These are phyloP conservation scores for Synergus itoensis DNA, from an alignment of 2,888 invertebrate genomes.

Conservation along the genomic window DNA sequence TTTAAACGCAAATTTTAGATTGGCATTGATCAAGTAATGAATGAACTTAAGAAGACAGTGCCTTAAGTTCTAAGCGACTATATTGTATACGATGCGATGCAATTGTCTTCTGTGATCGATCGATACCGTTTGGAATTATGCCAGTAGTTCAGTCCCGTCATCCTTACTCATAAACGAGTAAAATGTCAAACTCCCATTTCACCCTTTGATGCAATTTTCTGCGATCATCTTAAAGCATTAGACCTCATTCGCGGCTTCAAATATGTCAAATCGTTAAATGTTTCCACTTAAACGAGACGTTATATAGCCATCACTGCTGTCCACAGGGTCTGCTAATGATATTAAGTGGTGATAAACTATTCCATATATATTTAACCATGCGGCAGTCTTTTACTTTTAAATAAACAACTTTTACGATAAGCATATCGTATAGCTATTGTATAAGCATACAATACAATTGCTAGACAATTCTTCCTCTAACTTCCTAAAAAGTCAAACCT, in stretches of 20 bases:
- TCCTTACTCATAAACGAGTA: conserved; percentile 43
- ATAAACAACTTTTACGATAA: no score
- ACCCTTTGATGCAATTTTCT: background rate
- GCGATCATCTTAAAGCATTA: background rate
- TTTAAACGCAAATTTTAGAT: background rate
- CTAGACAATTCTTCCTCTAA: no score
- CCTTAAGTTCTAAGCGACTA: no score
- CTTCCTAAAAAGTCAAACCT: no score
- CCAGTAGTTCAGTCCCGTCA: conserved; percentile 42
- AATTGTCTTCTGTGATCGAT: background rate
- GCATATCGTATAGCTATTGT: background rate
- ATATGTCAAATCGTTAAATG: background rate
- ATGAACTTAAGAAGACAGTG: no score
- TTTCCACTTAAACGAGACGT: background rate
- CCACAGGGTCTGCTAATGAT: background rate
- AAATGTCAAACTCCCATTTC: conserved; percentile 48
- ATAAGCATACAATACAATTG: no score
- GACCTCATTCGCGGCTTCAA: background rate
- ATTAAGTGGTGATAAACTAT: background rate
- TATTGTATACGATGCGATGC: background rate
- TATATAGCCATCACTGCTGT: background rate
- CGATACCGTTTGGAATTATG: conserved; percentile 32
- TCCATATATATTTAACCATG: background rate
- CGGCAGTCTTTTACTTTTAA: background rate
- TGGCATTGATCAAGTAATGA: no score